A percentile compares a stretch with the other conserved stretches of the same genome.
These are phyloP conservation scores for Phrynosoma blainvillii DNA, from an alignment of 2,113 vertebrate genomes.

Conservation along the genomic window DNA sequence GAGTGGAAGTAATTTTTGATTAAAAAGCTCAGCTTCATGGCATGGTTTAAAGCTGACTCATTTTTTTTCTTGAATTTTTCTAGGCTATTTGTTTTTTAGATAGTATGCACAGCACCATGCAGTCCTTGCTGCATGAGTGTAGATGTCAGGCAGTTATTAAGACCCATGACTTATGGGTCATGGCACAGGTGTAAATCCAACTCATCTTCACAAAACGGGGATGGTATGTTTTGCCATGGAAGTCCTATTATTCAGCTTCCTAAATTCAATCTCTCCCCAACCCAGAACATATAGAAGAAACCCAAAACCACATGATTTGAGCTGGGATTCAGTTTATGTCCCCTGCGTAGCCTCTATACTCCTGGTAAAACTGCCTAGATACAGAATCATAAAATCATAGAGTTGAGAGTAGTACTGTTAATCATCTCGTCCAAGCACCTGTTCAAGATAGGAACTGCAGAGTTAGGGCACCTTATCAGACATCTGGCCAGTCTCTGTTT, in stretches of 20 bases:
- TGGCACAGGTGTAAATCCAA: neutral
- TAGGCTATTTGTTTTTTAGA: accelerated
- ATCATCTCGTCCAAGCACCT: neutral
- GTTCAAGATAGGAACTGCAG: neutral
- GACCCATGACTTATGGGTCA: neutral
- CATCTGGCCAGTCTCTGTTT: neutral
- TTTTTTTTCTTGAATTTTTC: neutral
- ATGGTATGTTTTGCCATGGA: neutral
- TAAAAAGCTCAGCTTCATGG: constrained; percentile 2
- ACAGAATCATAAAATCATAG: neutral
- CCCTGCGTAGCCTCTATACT: neutral
- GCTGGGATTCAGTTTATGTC: neutral
- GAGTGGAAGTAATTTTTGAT: accelerated
- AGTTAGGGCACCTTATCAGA: neutral
- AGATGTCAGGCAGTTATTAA: neutral
- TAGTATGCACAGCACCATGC: neutral
- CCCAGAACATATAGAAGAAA: neutral
- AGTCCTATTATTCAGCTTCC: neutral
- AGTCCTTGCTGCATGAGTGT: neutral
- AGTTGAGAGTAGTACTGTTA: neutral
- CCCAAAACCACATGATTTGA: neutral
- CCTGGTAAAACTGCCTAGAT: too few relatives aligned
- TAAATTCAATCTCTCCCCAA: neutral
- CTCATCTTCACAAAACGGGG: neutral
- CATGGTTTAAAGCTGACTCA: neutral